Conservation (phyloP, 2,113 vertebrate genomes). For the Sinocyclocheilus anshuiensis region DNA sequence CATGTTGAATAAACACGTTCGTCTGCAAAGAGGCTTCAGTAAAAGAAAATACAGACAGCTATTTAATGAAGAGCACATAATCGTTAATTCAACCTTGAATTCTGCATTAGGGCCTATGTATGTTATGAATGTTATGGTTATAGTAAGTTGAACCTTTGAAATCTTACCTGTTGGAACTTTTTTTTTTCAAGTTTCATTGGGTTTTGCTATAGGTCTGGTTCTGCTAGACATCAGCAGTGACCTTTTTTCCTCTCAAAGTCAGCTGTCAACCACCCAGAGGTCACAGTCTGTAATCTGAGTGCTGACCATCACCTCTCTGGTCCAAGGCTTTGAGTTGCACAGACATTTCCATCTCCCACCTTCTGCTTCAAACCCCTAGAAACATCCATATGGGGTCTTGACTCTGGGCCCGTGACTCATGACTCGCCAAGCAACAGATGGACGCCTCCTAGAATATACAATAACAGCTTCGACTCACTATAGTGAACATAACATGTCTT, state of each 20-base stretch:
- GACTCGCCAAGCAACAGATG: constrained; percentile 65
- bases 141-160: neutral
- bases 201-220: neutral
- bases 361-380: constrained; percentile 27
- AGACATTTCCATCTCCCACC: constrained; percentile 57
- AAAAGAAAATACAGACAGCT: constrained; percentile 35
- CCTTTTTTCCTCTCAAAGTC: constrained; percentile 63
- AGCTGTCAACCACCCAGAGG: constrained; percentile 60
- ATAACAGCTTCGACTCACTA: neutral
- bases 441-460: constrained; percentile 28
- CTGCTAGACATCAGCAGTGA: constrained; percentile 55
- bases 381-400: constrained; percentile 36
- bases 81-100: neutral
- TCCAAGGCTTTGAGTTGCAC: constrained; percentile 53
- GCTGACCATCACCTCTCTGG: neutral
- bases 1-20: constrained; percentile 59
- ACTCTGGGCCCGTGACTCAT: constrained; percentile 48
- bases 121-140: neutral
- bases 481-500: neutral
- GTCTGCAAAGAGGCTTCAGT: constrained; percentile 59
- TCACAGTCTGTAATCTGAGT: constrained; percentile 49
- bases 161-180: neutral
- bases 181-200: neutral
- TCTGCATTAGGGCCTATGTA: neutral
- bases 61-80: constrained; percentile 15